Evolutionary conservation across 2,113 vertebrate species (phyloP).

Genomic region (Larimichthys polyactis): DNA sequence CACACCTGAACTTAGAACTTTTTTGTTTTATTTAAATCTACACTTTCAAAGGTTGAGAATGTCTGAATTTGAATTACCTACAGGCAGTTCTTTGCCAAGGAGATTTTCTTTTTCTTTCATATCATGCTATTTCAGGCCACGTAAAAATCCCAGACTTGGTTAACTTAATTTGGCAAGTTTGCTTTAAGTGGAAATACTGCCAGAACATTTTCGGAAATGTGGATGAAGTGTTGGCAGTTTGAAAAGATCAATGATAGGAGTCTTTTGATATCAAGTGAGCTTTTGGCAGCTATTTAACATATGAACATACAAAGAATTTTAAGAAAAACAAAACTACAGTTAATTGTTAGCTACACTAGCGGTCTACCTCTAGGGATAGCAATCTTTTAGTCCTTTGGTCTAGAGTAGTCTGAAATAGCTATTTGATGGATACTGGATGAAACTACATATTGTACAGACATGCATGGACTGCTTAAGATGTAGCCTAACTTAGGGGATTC

Average conservation of each 20-base stretch:
- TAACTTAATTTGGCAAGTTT: constrained; percentile 9
- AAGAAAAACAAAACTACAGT: neutral
- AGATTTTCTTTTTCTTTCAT: constrained; percentile 13
- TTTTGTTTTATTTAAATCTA: constrained; percentile 26
- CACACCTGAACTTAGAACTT: constrained; percentile 14
- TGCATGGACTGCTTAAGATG: neutral
- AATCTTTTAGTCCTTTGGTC: neutral
- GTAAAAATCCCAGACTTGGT: constrained; percentile 6
- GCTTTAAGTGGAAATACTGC: neutral
- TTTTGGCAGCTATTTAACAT: neutral
- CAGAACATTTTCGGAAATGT: neutral
- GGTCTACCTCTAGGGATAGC: neutral
- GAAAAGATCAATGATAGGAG: neutral
- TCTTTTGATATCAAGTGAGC: neutral
- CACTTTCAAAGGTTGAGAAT: neutral
- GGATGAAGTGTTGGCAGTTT: neutral
- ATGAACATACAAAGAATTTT: neutral
- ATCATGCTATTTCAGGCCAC: neutral
- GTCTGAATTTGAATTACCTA: constrained; percentile 8
- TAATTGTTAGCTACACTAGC: neutral
- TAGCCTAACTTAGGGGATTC: neutral
- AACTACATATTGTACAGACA: neutral
- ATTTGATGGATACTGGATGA: neutral
- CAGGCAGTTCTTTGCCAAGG: constrained; percentile 5
- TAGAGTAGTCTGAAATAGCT: neutral